Conservation (phyloP, 64 coral and sea anemone species). For the Stichodactyla mertensii region DNA sequence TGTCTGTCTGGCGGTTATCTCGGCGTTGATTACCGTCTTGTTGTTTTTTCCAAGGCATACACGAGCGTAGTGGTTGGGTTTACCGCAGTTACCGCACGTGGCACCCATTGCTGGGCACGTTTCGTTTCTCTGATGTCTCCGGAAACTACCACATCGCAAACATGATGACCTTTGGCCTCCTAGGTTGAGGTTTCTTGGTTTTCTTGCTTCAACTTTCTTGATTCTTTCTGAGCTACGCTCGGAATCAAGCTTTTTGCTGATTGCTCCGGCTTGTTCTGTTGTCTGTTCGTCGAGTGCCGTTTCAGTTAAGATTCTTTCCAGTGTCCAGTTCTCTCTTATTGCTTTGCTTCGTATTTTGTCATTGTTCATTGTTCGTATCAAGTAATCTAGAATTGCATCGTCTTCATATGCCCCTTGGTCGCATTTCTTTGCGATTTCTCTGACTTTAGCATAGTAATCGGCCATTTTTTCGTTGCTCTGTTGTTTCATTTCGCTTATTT, state of each 20-base stretch:
- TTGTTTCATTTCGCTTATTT: constrained; percentile 52
- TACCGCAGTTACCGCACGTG: constrained; percentile 40
- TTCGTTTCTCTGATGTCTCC: constrained; percentile 24
- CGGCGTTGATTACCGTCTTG: constrained; percentile 3
- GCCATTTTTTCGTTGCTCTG: constrained; percentile 25
- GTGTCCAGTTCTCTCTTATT: constrained; percentile 34
- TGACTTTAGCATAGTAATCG: constrained; percentile 40
- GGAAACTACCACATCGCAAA: constrained; percentile 20
- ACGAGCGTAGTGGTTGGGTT: constrained; percentile 55
- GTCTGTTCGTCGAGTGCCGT: constrained; percentile 58
- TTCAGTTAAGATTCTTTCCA: constrained; percentile 55
- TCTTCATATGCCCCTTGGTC: constrained; percentile 30
- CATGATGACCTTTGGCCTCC: background rate
- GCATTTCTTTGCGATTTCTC: constrained; percentile 52
- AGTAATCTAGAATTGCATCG: constrained; percentile 60
- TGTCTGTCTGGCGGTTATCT: constrained; percentile 12
- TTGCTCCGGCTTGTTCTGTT: constrained; percentile 50
- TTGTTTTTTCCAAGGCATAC: constrained; percentile 34
- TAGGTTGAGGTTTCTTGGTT: background rate
- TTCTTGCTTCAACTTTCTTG: constrained; percentile 27
- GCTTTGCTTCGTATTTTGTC: constrained; percentile 50
- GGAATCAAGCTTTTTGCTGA: constrained; percentile 43
- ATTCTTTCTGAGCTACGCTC: background rate
- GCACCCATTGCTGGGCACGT: constrained; percentile 45
- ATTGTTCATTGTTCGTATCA: constrained; percentile 62